These are phyloP conservation scores for Chlamydotis undulata DNA, from an alignment of 2,113 vertebrate species.

Conservation along the genomic window DNA sequence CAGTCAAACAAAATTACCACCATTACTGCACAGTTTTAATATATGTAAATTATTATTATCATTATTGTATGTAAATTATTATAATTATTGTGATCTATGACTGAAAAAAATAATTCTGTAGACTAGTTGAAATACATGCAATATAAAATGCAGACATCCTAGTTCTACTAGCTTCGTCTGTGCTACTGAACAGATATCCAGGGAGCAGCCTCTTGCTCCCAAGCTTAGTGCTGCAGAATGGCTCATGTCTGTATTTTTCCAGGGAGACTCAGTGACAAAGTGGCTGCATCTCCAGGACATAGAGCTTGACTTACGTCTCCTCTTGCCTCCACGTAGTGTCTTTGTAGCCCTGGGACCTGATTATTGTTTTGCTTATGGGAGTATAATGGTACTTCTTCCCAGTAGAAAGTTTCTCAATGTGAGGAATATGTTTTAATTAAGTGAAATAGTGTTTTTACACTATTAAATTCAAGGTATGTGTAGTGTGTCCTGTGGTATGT, in stretches of 20 bases:
- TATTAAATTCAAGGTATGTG: not conserved
- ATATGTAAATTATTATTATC: not conserved
- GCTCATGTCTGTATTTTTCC: not conserved
- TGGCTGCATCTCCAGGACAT: not conserved
- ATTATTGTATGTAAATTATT: not conserved
- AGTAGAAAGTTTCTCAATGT: not conserved
- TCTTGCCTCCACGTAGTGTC: not conserved
- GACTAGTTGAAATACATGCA: not conserved
- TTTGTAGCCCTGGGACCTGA: not conserved
- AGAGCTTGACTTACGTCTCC: not conserved
- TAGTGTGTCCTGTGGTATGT: not conserved
- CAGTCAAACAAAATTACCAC: accelerated
- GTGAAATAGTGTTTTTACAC: not conserved
- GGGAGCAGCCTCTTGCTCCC: not conserved
- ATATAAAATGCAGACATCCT: not conserved
- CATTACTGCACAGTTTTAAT: not conserved
- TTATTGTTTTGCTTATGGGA: not conserved
- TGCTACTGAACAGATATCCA: not conserved
- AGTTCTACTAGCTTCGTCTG: not conserved
- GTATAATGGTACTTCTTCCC: not conserved
- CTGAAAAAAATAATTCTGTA: not conserved
- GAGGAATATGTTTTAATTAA: not conserved
- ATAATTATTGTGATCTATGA: not conserved
- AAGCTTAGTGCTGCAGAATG: not conserved
- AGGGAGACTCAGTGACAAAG: accelerated